Evolutionary conservation across 2,888 invertebrate genomes (phyloP).

Genomic region (Drosophila buzzatii): DNA sequence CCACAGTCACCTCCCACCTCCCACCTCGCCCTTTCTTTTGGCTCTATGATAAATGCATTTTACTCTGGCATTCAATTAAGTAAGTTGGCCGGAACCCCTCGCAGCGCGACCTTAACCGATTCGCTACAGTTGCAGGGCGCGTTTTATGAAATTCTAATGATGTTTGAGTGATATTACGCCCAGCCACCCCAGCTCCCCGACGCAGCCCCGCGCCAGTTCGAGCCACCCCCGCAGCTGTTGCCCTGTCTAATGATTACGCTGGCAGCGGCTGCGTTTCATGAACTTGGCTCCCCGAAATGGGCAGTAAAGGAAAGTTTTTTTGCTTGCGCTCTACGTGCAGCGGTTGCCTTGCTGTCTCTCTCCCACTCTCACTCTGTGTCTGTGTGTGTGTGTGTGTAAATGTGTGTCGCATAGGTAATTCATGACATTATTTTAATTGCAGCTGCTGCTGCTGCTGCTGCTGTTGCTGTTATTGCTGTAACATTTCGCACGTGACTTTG

Average conservation of each 20-base stretch:
- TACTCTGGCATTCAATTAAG: slow-evolving; percentile 73
- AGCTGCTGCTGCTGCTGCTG: slow-evolving; percentile 49
- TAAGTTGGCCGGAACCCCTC: slow-evolving; percentile 49
- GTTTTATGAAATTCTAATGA: slow-evolving; percentile 76
- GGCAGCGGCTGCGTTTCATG: slow-evolving; percentile 69
- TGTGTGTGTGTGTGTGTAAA: slow-evolving; percentile 12
- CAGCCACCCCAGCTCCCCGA: neutral
- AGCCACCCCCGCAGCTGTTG: slow-evolving; percentile 3
- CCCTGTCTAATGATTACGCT: slow-evolving; percentile 43
- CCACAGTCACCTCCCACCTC: neutral
- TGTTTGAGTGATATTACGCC: slow-evolving; percentile 68
- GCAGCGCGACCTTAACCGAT: slow-evolving; percentile 52
- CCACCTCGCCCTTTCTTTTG: neutral
- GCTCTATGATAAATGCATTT: slow-evolving; percentile 76
- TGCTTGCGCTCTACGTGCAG: slow-evolving; percentile 36
- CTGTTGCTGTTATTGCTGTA: slow-evolving; percentile 58
- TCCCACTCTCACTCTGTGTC: neutral
- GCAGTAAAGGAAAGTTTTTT: slow-evolving; percentile 65
- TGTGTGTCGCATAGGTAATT: slow-evolving; percentile 63
- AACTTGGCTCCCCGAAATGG: slow-evolving; percentile 56
- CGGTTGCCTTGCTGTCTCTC: slow-evolving; percentile 10
- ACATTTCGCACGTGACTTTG: slow-evolving; percentile 81
- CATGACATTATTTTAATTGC: slow-evolving; percentile 80
- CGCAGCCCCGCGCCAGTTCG: neutral
- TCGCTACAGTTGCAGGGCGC: slow-evolving; percentile 54